phyloP scores from a whole-genome alignment of 1,140 invertebrate genomes.

The Drosophila ercepeae region DNA sequence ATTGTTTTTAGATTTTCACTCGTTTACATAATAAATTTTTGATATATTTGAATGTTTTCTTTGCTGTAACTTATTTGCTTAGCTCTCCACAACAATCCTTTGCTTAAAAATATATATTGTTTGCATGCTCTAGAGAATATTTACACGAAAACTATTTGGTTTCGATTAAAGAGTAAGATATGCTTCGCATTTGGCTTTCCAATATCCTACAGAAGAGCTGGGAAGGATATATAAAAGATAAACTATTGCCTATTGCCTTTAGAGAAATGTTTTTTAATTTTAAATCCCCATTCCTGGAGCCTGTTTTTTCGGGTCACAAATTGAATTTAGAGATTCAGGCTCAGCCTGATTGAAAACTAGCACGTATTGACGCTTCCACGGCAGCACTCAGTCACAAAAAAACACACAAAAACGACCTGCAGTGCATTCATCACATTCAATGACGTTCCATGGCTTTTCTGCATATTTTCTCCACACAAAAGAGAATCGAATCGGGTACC shows the following conservation, averaged over 20 bases:
- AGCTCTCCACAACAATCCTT: slow-evolving; percentile 1
- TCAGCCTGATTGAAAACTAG: slow-evolving; percentile 42
- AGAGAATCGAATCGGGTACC: slow-evolving; percentile 39
- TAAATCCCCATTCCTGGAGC: not conserved
- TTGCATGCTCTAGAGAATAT: slow-evolving; percentile 27
- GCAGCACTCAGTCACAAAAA: slow-evolving; percentile 45
- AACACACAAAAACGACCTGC: slow-evolving; percentile 4
- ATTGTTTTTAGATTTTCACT: slow-evolving; percentile 5
- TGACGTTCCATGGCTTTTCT: slow-evolving; percentile 48
- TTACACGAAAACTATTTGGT: slow-evolving; percentile 2
- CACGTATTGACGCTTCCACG: slow-evolving; percentile 59
- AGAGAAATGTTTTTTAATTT: not conserved
- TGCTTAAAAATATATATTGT: slow-evolving; percentile 3
- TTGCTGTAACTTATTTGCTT: slow-evolving; percentile 11
- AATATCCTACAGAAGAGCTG: too few relatives aligned
- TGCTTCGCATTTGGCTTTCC: not conserved
- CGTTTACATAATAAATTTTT: slow-evolving; percentile 7
- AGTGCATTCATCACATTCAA: slow-evolving; percentile 30
- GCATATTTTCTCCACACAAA: slow-evolving; percentile 39
- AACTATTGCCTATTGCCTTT: not conserved
- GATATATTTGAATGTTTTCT: slow-evolving; percentile 14
- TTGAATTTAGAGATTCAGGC: slow-evolving; percentile 20
- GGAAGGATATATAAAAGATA: too few relatives aligned
- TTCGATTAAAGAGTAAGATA: slow-evolving; percentile 1
- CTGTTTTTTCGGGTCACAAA: slow-evolving; percentile 22